phyloP scores from a whole-genome alignment of 2,113 vertebrate species.

The Rattus rattus region DNA sequence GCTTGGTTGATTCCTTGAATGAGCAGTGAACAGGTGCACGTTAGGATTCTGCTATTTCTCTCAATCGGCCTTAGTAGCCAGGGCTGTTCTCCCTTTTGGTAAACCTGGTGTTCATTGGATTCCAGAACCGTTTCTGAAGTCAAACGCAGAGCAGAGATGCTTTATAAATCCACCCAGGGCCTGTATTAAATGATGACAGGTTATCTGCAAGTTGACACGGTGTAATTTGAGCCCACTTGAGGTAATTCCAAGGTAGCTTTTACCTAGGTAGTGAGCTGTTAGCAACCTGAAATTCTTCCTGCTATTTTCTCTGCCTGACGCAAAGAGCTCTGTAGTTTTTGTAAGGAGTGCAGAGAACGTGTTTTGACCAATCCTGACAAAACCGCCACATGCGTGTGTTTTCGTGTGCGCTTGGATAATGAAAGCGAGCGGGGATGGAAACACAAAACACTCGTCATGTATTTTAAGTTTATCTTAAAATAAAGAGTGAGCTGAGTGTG shows the following conservation, averaged over 20 bases:
- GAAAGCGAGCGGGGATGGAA: not conserved
- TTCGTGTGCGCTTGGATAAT: not conserved
- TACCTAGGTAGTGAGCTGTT: not conserved
- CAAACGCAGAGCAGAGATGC: conserved; percentile 15
- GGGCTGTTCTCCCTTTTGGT: not conserved
- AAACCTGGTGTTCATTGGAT: not conserved
- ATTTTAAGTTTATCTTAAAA: conserved; percentile 25
- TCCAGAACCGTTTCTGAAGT: conserved; percentile 8
- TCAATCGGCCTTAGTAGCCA: not conserved
- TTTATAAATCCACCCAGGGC: not conserved
- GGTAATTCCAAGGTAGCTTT: conserved; percentile 11
- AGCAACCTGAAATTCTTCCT: conserved; percentile 43
- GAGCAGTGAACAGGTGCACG: not conserved
- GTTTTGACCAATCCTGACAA: conserved; percentile 39
- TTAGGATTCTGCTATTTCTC: not conserved
- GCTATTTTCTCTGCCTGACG: conserved; percentile 37
- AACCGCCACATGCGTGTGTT: not conserved
- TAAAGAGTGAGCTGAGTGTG: not conserved
- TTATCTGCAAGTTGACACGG: conserved; percentile 39
- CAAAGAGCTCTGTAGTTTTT: conserved; percentile 15
- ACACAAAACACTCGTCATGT: conserved; percentile 4
- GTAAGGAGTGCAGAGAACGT: conserved; percentile 14
- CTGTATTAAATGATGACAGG: conserved; percentile 2
- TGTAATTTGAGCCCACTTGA: conserved; percentile 35
- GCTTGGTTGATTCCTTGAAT: not conserved